Base-by-base conservation (phyloP, 1,140 invertebrate genomes). In the Brachystomella parvula region DNA sequence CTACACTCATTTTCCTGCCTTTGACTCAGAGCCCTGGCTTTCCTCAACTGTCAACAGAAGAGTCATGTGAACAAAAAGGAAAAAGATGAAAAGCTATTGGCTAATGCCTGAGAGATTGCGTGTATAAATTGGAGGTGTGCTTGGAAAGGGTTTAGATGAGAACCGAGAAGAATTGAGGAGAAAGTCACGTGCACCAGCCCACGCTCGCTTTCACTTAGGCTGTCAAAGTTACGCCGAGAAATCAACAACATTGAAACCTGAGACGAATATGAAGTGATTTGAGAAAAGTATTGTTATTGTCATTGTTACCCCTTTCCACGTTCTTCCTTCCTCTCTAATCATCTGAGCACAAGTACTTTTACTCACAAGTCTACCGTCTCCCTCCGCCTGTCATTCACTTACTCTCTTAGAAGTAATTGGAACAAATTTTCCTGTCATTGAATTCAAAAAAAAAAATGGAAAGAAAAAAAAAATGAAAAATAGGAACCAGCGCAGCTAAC, bases 71-170 rank as follows among this genome's bases (percentile, higher is more conserved):
- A n/a, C n/a, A n/a, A n/a, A 39, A 39, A 39, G 35, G 35, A 19
- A 19, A 39, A n/a, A n/a, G n/a, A n/a, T n/a, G n/a, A n/a, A n/a
- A n/a, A n/a, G n/a, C n/a, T 24, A 53, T 53, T 53, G 24, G 49
- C 49, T 53, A 53, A 53, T 53, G 24, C 49, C 49, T 15, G 49
- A 15, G 3, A 6, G 49, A 15, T 53, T 26, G 49, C 49, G 49
- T 53, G 49, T 24, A 19, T 53, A 53, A 53, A 53, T 53, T 53
- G 49, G 49, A 53, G 49, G 49, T 53, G 49, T 53, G 49, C 49
- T 3, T 9, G 49, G 6, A 19, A 53, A 53, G 24, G 49, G 49
- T 53, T 53, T n/a, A n/a, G n/a, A n/a, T n/a, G 49, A 53, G 49
- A 53, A 53, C 12, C 49, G 49, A 53, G 24, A 24, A 53, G 12